Evolutionary conservation across 2,113 vertebrate species (phyloP).

Genomic region (Pitta sordida): DNA sequence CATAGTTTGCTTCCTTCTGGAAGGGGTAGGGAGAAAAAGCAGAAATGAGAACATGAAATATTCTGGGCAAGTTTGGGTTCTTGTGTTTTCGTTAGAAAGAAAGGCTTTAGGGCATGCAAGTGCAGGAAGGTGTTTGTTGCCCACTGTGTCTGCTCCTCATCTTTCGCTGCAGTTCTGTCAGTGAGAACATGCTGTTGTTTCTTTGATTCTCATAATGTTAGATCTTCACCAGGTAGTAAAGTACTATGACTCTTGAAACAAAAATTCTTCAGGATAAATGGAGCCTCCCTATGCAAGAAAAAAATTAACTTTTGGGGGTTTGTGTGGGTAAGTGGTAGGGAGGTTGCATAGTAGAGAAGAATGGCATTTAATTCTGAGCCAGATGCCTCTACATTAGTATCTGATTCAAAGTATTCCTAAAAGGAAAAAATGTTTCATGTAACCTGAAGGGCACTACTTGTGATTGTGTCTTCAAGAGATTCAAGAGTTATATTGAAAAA

Average conservation of each 20-base stretch:
- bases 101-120: neutral
- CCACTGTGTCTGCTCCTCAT: neutral
- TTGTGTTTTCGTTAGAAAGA: neutral
- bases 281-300: neutral
- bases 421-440: neutral
- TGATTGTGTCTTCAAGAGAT: neutral
- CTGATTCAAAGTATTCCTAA: neutral
- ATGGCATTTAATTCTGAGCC: neutral
- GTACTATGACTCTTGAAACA: neutral
- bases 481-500: neutral
- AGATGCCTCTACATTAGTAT: fast-evolving
- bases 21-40: neutral
- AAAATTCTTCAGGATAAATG: neutral
- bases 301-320: neutral
- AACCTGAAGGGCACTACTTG: fast-evolving
- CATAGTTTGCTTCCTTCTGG: neutral
- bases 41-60: neutral
- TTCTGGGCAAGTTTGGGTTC: neutral
- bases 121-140: neutral
- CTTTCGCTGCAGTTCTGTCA: neutral
- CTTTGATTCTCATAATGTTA: neutral
- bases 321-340: neutral
- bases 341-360: neutral
- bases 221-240: neutral
- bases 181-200: neutral